Evolutionary conservation across 2,113 vertebrate genomes (phyloP).

Genomic region (Poeciliopsis turrubarensis): DNA sequence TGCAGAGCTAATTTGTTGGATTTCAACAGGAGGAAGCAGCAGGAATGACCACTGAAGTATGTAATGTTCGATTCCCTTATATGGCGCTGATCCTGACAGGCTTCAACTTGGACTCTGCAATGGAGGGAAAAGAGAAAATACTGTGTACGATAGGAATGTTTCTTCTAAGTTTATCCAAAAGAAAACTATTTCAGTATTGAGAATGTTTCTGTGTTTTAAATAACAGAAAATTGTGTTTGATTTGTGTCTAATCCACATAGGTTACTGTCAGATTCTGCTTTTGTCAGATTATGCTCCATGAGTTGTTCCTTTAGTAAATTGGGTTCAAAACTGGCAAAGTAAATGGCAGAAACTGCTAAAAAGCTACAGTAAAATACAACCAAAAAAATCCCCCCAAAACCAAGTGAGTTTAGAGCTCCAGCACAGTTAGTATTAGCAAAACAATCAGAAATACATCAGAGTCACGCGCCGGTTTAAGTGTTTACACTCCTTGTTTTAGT

Average conservation of each 20-base stretch:
- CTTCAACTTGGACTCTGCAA: neutral
- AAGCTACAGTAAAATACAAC: neutral
- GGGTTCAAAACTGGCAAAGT: constrained; percentile 2
- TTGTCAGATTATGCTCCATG: neutral
- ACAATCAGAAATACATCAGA: constrained; percentile 13
- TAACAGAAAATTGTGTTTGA: neutral
- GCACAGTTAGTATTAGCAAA: neutral
- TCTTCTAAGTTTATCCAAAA: neutral
- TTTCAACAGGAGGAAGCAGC: constrained; percentile 25
- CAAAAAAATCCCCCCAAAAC: neutral
- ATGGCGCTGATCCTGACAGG: neutral
- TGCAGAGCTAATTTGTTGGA: constrained; percentile 8
- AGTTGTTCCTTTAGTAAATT: constrained; percentile 4
- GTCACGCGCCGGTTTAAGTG: constrained; percentile 4
- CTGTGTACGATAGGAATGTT: neutral
- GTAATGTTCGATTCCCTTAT: constrained; percentile 36
- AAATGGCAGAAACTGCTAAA: neutral
- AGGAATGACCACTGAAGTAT: constrained; percentile 44
- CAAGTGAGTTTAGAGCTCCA: neutral
- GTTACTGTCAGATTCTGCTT: neutral
- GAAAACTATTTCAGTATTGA: neutral
- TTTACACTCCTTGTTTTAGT: constrained; percentile 44
- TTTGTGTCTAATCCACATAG: neutral
- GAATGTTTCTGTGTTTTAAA: neutral
- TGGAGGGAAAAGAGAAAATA: neutral